phyloP scores from a whole-genome alignment of 1,140 invertebrate genomes.

The Cheumatopsyche charites region DNA sequence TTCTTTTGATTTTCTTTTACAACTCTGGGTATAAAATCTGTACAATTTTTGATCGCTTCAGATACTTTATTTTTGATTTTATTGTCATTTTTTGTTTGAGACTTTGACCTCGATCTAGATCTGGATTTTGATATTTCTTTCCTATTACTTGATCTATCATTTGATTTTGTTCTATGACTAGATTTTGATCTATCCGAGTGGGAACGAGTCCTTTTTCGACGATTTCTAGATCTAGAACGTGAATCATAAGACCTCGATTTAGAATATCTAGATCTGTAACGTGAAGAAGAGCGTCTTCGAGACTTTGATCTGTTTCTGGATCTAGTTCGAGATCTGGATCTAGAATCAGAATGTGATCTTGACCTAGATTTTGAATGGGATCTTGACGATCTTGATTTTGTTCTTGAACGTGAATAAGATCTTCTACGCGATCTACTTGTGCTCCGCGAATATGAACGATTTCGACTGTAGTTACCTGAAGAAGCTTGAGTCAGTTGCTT shows the following conservation, averaged over 20 bases:
- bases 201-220: constrained; percentile 27
- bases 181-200: constrained; percentile 30
- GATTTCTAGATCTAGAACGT: constrained; percentile 46
- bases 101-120: constrained; percentile 42
- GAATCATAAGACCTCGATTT: constrained; percentile 48
- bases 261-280: constrained; percentile 43
- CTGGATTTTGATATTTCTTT: constrained; percentile 46
- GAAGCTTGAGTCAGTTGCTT: constrained; percentile 57
- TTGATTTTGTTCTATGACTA: constrained; percentile 29
- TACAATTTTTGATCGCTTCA: not conserved
- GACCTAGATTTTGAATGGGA: constrained; percentile 52
- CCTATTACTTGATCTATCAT: constrained; percentile 22
- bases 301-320: constrained; percentile 46
- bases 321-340: constrained; percentile 52
- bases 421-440: constrained; percentile 54
- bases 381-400: constrained; percentile 50
- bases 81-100: constrained; percentile 5
- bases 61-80: not conserved
- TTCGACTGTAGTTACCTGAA: constrained; percentile 53
- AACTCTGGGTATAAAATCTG: constrained; percentile 36
- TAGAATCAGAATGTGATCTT: constrained; percentile 51
- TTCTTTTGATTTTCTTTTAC: constrained; percentile 24
- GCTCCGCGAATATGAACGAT: constrained; percentile 47
- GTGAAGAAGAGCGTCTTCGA: constrained; percentile 43
- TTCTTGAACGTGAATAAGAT: constrained; percentile 56